phyloP scores from a whole-genome alignment of 2,797 vertebrate species.

The Uromys caudimaculatus region DNA sequence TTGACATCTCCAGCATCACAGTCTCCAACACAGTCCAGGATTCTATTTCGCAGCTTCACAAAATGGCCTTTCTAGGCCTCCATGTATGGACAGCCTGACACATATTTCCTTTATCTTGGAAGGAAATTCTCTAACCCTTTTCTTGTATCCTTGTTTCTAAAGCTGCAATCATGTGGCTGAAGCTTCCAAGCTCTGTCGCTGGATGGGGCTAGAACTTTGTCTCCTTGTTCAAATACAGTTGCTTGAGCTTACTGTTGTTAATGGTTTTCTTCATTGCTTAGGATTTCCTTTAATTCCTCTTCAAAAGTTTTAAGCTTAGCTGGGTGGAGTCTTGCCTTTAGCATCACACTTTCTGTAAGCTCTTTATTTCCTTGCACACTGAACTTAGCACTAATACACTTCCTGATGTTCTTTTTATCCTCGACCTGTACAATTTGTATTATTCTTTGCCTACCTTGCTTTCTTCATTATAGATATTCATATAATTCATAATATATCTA shows the following conservation, averaged over 20 bases:
- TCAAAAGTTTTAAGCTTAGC: neutral
- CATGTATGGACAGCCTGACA: neutral
- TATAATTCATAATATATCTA: neutral
- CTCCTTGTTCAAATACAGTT: neutral
- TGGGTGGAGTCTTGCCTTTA: neutral
- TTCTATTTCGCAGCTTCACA: neutral
- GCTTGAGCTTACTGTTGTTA: neutral
- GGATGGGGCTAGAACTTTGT: neutral
- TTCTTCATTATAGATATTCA: neutral
- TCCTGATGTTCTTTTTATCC: neutral
- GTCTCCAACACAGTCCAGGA: neutral
- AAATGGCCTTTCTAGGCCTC: neutral
- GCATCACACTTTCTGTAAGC: neutral
- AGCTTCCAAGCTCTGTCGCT: neutral
- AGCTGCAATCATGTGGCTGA: neutral
- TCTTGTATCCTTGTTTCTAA: neutral
- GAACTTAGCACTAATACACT: neutral
- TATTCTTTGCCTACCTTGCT: neutral
- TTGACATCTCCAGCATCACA: neutral
- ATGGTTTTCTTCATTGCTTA: neutral
- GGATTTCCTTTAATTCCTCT: neutral
- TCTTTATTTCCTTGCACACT: neutral
- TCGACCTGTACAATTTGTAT: neutral
- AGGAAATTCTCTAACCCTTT: neutral
- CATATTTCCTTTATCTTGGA: neutral